Evolutionary conservation across 2,113 vertebrate genomes (phyloP).

Genomic region (Arenaria interpres): DNA sequence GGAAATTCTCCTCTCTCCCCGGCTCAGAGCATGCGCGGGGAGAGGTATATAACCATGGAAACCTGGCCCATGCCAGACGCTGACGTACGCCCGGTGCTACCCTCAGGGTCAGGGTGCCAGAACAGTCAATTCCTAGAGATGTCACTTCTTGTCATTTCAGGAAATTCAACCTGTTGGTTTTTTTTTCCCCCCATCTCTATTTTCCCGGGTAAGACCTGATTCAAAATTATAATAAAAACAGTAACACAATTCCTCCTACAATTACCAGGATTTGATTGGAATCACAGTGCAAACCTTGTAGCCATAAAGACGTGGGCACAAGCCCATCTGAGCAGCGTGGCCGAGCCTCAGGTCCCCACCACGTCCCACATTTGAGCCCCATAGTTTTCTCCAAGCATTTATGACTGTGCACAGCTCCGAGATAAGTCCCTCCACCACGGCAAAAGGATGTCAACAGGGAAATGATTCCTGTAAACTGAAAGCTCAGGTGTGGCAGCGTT

Average conservation of each 20-base stretch:
- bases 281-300: neutral
- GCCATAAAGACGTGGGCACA: fast-evolving
- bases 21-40: neutral
- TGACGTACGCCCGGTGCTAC: neutral
- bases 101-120: constrained; percentile 2
- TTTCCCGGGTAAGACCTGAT: neutral
- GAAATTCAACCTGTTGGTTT: neutral
- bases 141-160: neutral
- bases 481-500: neutral
- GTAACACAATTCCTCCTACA: neutral
- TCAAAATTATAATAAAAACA: neutral
- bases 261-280: neutral
- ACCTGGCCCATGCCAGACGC: neutral
- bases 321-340: neutral
- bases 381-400: neutral
- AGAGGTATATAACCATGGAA: constrained; percentile 1
- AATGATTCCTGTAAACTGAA: neutral
- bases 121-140: neutral
- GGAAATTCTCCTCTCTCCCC: neutral
- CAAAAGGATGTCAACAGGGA: neutral
- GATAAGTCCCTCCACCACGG: neutral
- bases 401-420: fast-evolving
- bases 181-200: neutral
- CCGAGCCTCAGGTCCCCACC: neutral
- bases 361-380: neutral